A percentile compares a stretch with the other conserved stretches of the same genome.
Evolutionary conservation across 2,113 vertebrate species (phyloP).

Genomic region (Oxygymnocypris stewartii): DNA sequence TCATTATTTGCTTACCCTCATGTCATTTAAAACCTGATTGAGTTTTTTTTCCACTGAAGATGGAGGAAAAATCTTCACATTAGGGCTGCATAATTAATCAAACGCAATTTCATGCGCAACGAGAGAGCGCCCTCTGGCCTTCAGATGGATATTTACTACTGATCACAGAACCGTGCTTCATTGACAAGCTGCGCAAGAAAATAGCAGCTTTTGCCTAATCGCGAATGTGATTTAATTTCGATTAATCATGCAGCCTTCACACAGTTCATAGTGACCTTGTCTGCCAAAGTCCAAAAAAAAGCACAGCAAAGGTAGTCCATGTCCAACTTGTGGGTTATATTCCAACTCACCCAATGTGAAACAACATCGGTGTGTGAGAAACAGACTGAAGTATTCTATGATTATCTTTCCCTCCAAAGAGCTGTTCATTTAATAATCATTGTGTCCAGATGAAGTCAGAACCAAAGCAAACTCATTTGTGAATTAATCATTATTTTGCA

Average conservation of each 20-base stretch:
- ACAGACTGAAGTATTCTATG: background rate
- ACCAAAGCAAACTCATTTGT: background rate
- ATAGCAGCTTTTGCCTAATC: no score
- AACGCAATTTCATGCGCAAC: no score
- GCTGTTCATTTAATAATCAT: background rate
- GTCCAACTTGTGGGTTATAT: background rate
- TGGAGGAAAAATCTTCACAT: background rate
- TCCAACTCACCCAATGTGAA: background rate
- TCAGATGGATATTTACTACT: no score
- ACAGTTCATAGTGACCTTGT: background rate
- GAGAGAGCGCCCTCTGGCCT: no score
- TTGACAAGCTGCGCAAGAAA: no score
- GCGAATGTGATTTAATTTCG: no score
- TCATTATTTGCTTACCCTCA: background rate
- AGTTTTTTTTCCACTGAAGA: background rate
- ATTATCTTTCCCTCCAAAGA: background rate
- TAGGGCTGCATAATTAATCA: no score
- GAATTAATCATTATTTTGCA: background rate
- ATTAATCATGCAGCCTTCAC: background rate
- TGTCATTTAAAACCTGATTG: background rate
- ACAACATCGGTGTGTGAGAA: background rate
- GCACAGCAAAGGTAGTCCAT: background rate
- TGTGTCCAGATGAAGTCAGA: background rate
- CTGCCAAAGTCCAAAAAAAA: background rate
- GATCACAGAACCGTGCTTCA: no score